Evolutionary conservation across 2,113 vertebrate genomes (phyloP), one percentile per base, ranked within the genome.

Genomic region (Coptodon rendalli): DNA sequence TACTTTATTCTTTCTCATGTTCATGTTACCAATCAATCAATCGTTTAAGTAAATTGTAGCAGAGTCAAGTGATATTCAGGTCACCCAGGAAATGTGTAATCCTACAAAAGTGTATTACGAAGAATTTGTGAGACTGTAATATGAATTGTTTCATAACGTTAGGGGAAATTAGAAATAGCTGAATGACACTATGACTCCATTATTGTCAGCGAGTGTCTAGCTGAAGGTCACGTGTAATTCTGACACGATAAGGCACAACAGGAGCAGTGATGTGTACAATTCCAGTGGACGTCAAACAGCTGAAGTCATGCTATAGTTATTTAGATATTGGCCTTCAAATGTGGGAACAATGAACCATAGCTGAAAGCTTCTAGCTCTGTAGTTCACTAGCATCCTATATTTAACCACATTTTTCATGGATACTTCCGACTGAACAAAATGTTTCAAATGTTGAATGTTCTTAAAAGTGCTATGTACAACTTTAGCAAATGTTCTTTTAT

Each of bases 201-300:
- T 52, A 63, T 8, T 68, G 59, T 86, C 81, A 48, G 59, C 6
- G 19, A 86, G 27, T 14, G 82, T 80, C 56, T 57, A 76, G 19
- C 10, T 84, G 40, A 87, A 82, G 78, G 59, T 54, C 88, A 82
- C 6, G 2, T 16, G 80, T 92, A 61, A 89, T 66, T 82, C 89
- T 87, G 71, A 81, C 61, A 71, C 40, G 61, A 84, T 91, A 89
- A 91, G 57, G 80, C 24, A 8, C 43, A 76, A 87, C n/a, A 83
- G 13, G 48, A 76, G 45, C 73, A 80, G 80, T 63, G 73, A 57
- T 27, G 81, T 85, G 89, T 31, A 56, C 52, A 78, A 31, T 22
- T 38, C n/a, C 48, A 52, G 81, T 84, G 68, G 76, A 90, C 80
- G 53, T 36, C 56, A 71, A 80, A 80, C n/a, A 68, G 43, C 73